These are phyloP conservation scores for Lordiphosa andalusiaca DNA, from an alignment of 2,888 invertebrate species.

Conservation along the genomic window DNA sequence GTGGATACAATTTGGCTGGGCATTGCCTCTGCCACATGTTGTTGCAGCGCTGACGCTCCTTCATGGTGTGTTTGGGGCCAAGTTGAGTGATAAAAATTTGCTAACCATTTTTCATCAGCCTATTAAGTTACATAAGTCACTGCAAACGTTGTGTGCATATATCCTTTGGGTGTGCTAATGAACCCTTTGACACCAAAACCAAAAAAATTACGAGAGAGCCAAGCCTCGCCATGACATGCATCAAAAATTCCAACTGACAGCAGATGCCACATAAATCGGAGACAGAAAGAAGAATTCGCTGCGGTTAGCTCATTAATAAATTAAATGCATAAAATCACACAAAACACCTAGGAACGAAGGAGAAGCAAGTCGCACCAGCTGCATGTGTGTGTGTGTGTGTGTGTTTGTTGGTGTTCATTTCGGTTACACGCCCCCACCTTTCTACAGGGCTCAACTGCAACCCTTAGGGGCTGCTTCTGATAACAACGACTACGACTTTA, in stretches of 20 bases:
- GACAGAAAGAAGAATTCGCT: constrained; percentile 39
- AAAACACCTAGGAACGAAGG: constrained; percentile 35
- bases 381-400: constrained; percentile 11
- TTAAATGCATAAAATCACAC: constrained; percentile 53
- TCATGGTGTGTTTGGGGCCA: constrained; percentile 16
- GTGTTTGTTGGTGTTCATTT: constrained; percentile 14
- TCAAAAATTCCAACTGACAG: constrained; percentile 47
- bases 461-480: constrained; percentile 56
- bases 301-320: constrained; percentile 62
- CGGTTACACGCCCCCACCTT: constrained; percentile 46
- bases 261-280: constrained; percentile 62
- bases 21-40: constrained; percentile 61
- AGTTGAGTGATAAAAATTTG: constrained; percentile 61
- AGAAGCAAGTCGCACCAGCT: constrained; percentile 13
- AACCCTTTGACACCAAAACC: constrained; percentile 57
- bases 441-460: constrained; percentile 40
- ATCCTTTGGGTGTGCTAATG: constrained; percentile 67
- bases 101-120: constrained; percentile 64
- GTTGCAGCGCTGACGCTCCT: constrained; percentile 38
- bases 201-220: background rate
- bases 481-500: constrained; percentile 62
- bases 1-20: constrained; percentile 71
- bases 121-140: constrained; percentile 70
- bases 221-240: constrained; percentile 32
- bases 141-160: constrained; percentile 63